Evolutionary conservation across 1,140 invertebrate species (phyloP), one percentile per base, ranked within the genome.

Genomic region (Macrotrachela quadricornifera): DNA sequence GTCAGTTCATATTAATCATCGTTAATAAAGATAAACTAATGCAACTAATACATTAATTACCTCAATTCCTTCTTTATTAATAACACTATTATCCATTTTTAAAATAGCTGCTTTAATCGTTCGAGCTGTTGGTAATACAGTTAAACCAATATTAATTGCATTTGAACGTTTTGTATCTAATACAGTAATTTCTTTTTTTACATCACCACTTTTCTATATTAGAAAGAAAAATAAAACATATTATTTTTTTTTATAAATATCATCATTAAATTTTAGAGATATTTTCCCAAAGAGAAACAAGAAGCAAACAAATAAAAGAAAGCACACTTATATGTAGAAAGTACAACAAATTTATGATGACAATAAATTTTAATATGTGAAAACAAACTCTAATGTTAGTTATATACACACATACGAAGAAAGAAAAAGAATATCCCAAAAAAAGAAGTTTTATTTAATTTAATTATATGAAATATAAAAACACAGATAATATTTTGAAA

Each of bases 71-170:
- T 99, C 94, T 60, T 90, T 75, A 60, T 92, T 96, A 71, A 99
- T 87, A 51, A 99, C 90, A 0, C 87, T 88, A 0, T 83, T 82
- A 68, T 99, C 94, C 88, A 97, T 97, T 74, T 97, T 97, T 58
- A 97, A 72, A 59, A 99, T 97, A 46, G 91, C 92, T 17, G 85
- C 84, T 68, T 95, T 96, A 56, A 99, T 99, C 4, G 88, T 86
- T 38, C 71, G 63, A 3, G 90, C 84, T 8, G 88, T 90, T 21
- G 94, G 92, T 57, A 99, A 71, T 66, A 95, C 95, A 11, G 91
- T 99, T 79, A 99, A 85, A n/a, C 88, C 88, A 62, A 99, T 99
- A 67, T 97, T 99, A 59, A 99, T 97, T 12, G 88, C 88, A 70
- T 99, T 96, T 3, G 91, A 97, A 57, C 94, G 75, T 66, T 99